phyloP scores from a whole-genome alignment of 2,113 vertebrate genomes.

The Dicrurus megarhynchus region DNA sequence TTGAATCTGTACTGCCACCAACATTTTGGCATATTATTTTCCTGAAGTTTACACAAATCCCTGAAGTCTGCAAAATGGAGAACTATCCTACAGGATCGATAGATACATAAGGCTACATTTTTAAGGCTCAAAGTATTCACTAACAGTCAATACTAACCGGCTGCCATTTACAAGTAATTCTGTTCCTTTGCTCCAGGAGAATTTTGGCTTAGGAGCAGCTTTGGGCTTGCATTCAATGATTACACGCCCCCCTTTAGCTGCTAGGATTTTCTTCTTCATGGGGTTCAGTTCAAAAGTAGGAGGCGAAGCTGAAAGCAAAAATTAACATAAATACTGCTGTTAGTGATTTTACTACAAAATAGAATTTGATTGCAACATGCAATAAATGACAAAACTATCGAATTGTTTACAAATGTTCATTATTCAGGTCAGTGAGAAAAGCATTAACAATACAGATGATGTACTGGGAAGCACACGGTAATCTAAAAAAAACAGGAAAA shows the following conservation, averaged over 20 bases:
- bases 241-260: constrained; percentile 85
- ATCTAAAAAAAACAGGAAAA: neutral
- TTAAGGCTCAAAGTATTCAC: neutral
- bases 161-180: constrained; percentile 89
- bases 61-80: neutral
- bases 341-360: neutral
- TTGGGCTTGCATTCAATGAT: constrained; percentile 92
- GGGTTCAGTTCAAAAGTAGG: constrained; percentile 92
- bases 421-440: neutral
- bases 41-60: neutral
- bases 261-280: constrained; percentile 86
- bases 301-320: constrained; percentile 78
- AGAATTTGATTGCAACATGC: neutral
- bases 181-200: constrained; percentile 95
- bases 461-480: neutral
- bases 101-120: neutral
- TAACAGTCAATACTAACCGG: constrained; percentile 76
- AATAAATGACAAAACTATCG: neutral
- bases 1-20: neutral
- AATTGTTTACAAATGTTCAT: neutral
- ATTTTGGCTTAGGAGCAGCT: constrained; percentile 87
- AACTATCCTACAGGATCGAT: neutral
- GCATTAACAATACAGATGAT: neutral
- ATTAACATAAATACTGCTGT: neutral
- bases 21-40: neutral